A percentile compares a stretch with the other conserved stretches of the same genome.
Conservation (phyloP, 2,113 vertebrate genomes). For the Pyrgilauda ruficollis region DNA sequence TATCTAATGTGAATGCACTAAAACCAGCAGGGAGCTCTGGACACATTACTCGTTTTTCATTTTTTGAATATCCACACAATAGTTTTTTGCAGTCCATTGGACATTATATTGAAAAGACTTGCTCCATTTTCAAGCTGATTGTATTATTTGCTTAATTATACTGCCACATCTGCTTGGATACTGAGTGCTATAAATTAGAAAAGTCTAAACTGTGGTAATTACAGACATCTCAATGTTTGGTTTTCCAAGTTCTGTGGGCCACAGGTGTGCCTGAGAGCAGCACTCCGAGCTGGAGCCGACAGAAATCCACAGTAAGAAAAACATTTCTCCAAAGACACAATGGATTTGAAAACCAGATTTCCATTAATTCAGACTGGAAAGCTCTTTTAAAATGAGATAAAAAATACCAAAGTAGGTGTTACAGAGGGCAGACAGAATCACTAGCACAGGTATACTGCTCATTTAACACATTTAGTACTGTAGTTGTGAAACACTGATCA, state of each 20-base stretch:
- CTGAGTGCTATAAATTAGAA: background rate
- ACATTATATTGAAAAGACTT: background rate
- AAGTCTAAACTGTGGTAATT: background rate
- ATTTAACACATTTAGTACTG: background rate
- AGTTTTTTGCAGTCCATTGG: background rate
- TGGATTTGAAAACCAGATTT: background rate
- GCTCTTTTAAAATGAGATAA: background rate
- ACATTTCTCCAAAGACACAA: background rate
- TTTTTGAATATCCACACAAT: background rate
- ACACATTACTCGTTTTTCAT: background rate
- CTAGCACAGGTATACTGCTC: background rate
- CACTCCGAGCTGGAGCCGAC: background rate
- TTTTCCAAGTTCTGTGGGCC: background rate
- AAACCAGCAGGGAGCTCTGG: background rate
- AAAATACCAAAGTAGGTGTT: background rate
- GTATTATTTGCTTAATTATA: background rate
- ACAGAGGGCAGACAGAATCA: background rate
- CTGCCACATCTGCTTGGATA: background rate
- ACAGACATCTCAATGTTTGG: background rate
- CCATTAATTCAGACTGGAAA: background rate
- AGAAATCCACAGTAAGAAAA: background rate
- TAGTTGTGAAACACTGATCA: background rate
- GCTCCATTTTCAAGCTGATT: background rate
- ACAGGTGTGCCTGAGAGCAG: background rate
- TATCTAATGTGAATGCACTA: background rate